Conservation (phyloP, 2,113 vertebrate species). For the Marcusenius ussheri region DNA sequence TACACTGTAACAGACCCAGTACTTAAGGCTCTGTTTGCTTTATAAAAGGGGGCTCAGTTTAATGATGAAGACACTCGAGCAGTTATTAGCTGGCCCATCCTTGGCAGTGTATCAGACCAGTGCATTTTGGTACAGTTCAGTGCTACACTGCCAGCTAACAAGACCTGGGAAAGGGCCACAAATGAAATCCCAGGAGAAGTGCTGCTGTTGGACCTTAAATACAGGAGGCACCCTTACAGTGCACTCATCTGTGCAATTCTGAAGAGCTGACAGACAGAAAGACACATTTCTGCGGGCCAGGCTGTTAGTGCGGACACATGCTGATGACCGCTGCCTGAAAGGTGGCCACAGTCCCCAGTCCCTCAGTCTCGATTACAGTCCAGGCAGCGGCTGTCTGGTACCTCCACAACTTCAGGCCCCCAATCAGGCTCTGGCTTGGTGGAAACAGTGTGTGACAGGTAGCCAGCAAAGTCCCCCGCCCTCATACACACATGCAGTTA, state of each 20-base stretch:
- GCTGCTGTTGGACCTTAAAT: not conserved
- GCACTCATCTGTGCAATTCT: not conserved
- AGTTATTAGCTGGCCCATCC: not conserved
- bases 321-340: not conserved
- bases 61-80: not conserved
- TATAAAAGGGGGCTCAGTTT: not conserved
- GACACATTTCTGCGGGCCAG: not conserved
- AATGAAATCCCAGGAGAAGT: not conserved
- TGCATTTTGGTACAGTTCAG: not conserved
- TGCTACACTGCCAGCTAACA: not conserved
- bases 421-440: not conserved
- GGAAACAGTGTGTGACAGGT: not conserved
- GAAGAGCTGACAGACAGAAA: not conserved
- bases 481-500: slow-evolving; percentile 13
- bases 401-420: not conserved
- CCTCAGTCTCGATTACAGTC: not conserved
- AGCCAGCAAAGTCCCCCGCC: not conserved
- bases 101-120: not conserved
- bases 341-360: not conserved
- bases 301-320: not conserved
- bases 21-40: not conserved
- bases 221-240: not conserved
- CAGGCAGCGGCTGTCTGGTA: not conserved
- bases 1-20: not conserved
- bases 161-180: not conserved